These are phyloP conservation scores for Patella ulyssiponensis DNA, from an alignment of 2,888 invertebrate species.

Conservation along the genomic window DNA sequence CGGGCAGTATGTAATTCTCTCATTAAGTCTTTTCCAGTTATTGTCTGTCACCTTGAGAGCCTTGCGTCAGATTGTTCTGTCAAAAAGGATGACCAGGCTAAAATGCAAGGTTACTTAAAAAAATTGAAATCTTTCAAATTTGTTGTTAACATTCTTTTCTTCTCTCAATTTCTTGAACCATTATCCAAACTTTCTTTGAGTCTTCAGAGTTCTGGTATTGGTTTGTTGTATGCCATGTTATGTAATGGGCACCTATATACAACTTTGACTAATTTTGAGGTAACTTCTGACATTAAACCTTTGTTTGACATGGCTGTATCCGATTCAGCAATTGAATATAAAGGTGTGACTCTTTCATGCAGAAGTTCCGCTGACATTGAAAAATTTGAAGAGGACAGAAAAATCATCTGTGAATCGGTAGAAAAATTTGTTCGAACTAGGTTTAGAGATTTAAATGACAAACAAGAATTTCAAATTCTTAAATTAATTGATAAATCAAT, in stretches of 20 bases:
- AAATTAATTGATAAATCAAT: neutral
- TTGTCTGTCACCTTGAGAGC: constrained; percentile 4
- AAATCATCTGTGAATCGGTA: neutral
- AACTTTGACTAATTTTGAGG: neutral
- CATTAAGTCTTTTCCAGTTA: neutral
- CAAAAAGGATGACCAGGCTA: neutral
- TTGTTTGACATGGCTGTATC: too few species aligned
- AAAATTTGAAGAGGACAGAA: too few species aligned
- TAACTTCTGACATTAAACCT: too few species aligned
- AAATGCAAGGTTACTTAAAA: neutral
- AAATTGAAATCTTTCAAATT: constrained; percentile 8
- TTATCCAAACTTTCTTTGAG: constrained; percentile 4
- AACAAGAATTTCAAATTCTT: neutral
- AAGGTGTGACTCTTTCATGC: too few species aligned
- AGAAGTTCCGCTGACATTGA: too few species aligned
- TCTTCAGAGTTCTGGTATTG: neutral
- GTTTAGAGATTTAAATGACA: neutral
- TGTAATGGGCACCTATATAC: neutral
- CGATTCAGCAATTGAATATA: too few species aligned
- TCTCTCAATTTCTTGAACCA: neutral
- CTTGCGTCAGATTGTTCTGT: neutral
- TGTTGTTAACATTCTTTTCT: neutral
- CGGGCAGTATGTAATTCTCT: neutral
- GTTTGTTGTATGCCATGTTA: neutral
- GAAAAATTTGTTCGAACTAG: neutral